These are phyloP conservation scores for Mesoligia furuncula DNA, from an alignment of 2,888 invertebrate genomes.

Conservation along the genomic window DNA sequence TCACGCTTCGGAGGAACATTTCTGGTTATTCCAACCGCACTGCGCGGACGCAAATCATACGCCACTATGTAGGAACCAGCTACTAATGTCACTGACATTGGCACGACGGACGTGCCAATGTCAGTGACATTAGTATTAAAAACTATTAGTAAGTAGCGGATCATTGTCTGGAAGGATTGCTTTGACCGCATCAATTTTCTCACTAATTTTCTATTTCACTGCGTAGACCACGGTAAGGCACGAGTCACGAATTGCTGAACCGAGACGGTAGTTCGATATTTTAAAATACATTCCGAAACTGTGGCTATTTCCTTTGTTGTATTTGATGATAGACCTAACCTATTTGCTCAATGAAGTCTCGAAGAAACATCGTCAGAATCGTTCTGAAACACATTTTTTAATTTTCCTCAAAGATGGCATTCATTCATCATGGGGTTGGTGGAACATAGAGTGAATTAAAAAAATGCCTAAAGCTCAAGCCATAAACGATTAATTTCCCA, in stretches of 20 bases:
- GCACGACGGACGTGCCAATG: no score
- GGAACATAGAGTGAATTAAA: not conserved
- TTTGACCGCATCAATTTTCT: conserved; percentile 86
- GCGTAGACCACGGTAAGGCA: conserved; percentile 83
- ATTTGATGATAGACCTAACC: conserved; percentile 4
- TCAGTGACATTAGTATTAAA: conserved; percentile 80
- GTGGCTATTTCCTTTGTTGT: conserved; percentile 22
- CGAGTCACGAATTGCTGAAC: conserved; percentile 80
- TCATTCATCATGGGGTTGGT: not conserved
- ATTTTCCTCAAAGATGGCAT: not conserved
- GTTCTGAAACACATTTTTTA: not conserved
- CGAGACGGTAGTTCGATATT: conserved; percentile 56
- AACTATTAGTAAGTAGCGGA: conserved; percentile 73
- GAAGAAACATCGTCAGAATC: no score
- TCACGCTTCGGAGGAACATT: conserved; percentile 65
- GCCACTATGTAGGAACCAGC: conserved; percentile 43
- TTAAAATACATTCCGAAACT: conserved; percentile 43
- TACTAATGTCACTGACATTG: conserved; percentile 79
- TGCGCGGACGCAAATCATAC: conserved; percentile 37
- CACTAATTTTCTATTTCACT: conserved; percentile 87
- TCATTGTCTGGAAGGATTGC: conserved; percentile 75
- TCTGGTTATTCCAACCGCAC: conserved; percentile 70
- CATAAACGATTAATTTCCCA: not conserved
- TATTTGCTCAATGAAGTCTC: conserved; percentile 25
- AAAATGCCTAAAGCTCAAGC: not conserved